Percentiles rank a stretch among this genome's conserved stretches.
These are phyloP conservation scores for Mercenaria mercenaria DNA, from an alignment of 1,140 invertebrate genomes.

Conservation along the genomic window DNA sequence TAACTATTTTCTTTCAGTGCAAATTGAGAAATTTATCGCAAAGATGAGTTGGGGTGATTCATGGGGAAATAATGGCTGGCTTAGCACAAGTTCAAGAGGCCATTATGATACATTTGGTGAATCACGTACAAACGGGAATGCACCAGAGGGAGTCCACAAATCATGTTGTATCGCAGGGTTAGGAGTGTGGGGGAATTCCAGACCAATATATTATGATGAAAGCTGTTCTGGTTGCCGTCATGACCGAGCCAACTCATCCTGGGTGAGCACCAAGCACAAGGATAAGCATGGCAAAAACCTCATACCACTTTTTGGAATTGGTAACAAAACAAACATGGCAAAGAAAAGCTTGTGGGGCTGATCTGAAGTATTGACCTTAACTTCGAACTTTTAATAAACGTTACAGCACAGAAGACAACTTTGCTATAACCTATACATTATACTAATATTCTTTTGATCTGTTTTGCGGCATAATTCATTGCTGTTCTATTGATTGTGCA, in stretches of 20 bases:
- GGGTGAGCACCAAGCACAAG: neutral
- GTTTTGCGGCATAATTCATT: no score
- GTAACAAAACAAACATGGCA: neutral
- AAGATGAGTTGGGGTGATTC: neutral
- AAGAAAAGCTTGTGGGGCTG: slow-evolving; percentile 7
- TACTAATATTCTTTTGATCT: no score
- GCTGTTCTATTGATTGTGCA: no score
- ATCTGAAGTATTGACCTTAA: no score
- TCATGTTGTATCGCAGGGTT: neutral
- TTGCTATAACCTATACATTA: no score
- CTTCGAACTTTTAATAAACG: no score
- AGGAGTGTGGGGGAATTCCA: neutral
- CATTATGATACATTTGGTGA: neutral
- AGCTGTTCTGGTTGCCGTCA: slow-evolving; percentile 22
- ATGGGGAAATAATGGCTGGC: neutral
- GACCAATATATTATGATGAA: neutral
- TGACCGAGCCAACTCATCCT: neutral
- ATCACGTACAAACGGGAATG: neutral
- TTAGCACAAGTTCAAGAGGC: neutral
- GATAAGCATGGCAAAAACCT: neutral
- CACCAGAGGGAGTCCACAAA: slow-evolving; percentile 14
- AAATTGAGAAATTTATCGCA: no score
- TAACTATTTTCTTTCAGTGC: no score
- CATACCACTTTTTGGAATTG: neutral
- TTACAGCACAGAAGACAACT: no score